Evolutionary conservation across 2,888 invertebrate species (phyloP), one percentile per base, ranked within the genome.

Genomic region (Leucophenga maculata): DNA sequence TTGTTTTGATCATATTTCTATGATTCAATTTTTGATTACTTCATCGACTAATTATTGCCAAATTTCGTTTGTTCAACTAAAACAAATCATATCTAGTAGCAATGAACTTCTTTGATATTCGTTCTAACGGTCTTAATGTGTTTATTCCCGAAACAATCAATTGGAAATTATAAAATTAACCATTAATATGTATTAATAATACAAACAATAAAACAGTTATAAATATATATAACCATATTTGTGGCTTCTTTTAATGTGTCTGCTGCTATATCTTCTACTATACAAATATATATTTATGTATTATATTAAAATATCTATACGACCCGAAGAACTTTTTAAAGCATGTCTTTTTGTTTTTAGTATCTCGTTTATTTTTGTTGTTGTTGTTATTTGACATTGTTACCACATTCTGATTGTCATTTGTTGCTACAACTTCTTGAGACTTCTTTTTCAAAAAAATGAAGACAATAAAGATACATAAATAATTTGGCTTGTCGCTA

Each of bases 401-500:
- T 52, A 52, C 16, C 18, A 52, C 8, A 18, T 55, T 55, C 26
- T 55, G 55, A 26, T 55, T 55, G 39, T 39, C 39, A 50, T 50
- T 50, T 50, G 50, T 1, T 16, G 50, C 50, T 50, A 16, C 50
- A 4, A 16, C 50, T n/a, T n/a, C n/a, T n/a, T 50, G 39, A 39
- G 11, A 39, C 9, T 39, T 11, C 11, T 16, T 50, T 50, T 11
- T 50, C 1, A 50, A 50, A 6, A 50, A 50, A 50, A 6, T 13
- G 13, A 50, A 50, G 18, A 50, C n/a, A 50, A 64, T 46, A 46
- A 64, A 64, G 26, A 64, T 46, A 48, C 62, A 64, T 46, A 64
- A 64, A 64, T 46, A 64, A 64, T 46, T 48, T 48, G n/a, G 46
- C 50, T 50, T 64, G 48, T 64, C 62, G 26, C 62, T 48, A 64